Evolutionary conservation across 2,797 vertebrate species (phyloP), one percentile per base, ranked within the genome.

Genomic region (Huso huso): DNA sequence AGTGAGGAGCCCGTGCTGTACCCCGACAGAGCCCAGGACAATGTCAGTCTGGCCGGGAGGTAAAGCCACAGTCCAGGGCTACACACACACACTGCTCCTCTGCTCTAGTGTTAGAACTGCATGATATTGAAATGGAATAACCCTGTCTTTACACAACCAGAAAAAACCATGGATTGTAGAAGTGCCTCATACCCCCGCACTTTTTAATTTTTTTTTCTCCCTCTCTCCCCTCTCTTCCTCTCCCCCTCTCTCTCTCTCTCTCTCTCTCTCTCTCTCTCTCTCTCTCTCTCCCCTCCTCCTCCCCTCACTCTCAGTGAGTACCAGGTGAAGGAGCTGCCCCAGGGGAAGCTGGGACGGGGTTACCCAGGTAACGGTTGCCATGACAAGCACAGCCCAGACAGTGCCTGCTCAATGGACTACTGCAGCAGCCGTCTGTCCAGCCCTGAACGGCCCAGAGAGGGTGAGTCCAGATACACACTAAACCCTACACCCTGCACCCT

Each of bases 301-400:
- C 10, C 71, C 73, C 6, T 81, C 72, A 76, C 70, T 68, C 85
- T 68, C 85, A 97, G 94, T 85, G 93, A 93, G 80, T 99, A 94
- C 80, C 94, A 93, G 84, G 95, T 97, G 72, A 96, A 93, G 86
- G 94, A 92, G 70, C 73, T 83, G 70, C 84, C 83, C 57, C 75
- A 73, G 1, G 77, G 80, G 64, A 74, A 81, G 72, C 75, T 80
- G 71, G 70, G 76, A 69, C 81, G 85, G 79, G 65, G 69, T 64
- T 86, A 80, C 68, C 73, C 74, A 67, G 80, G 74, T 57, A 82
- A 68, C 49, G 82, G 83, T 50, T 86, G 80, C 53, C 88, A 83
- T 57, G 95, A 96, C 78, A 97, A 99, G 73, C 95, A 94, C 51
- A 97, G 95, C 71, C 96, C 96, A 1, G 96, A 99, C 86, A 97